Base-by-base conservation (phyloP, 2,113 vertebrate genomes). In the Chamaetylas fuelleborni region DNA sequence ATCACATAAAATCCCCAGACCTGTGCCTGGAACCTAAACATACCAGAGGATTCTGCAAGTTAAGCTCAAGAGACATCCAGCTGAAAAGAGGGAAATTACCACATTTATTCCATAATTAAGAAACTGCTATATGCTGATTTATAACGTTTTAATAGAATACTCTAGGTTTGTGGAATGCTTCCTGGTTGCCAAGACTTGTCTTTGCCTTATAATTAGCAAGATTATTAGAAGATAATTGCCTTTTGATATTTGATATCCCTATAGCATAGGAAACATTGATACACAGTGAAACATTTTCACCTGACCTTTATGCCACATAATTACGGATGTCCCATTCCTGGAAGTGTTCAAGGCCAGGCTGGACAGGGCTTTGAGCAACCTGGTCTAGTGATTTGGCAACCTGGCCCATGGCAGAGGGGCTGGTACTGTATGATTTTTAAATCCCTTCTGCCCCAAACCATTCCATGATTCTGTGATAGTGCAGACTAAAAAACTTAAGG, bases 151-250 rank as follows among this genome's bases (percentile, higher is more conserved):
- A 92, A 74, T 6, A 89, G 40, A 66, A 89, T 69, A 89, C 23
- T 82, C 24, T 22, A 13, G 14, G 16, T 72, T 79, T 91, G 38
- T 34, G 54, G 67, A 91, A 88, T 54, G 60, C 38, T 78, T 93
- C 53, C 45, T 64, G 22, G 38, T 31, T 45, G 38, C 54, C 56
- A 60, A 86, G 65, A 77, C 26, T 71, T 54, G n/a, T 3, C 36
- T 92, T 74, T 92, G 62, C 62, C 34, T 92, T 86, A 26, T 51
- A 90, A 94, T 67, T 86, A 90, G 28, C 31, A 90, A 90, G 33
- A 60, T n/a, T 64, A 88, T 70, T 77, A 92, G 62, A 31, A 70
- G 16, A 24, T 43, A 95, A 95, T 65, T 76, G 65, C 23, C 19
- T 74, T 94, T 71, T 83, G 77, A 60, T 92, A 87, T 51, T 48